phyloP scores from a whole-genome alignment of 1,140 invertebrate genomes.

The Charaxes varanes region DNA sequence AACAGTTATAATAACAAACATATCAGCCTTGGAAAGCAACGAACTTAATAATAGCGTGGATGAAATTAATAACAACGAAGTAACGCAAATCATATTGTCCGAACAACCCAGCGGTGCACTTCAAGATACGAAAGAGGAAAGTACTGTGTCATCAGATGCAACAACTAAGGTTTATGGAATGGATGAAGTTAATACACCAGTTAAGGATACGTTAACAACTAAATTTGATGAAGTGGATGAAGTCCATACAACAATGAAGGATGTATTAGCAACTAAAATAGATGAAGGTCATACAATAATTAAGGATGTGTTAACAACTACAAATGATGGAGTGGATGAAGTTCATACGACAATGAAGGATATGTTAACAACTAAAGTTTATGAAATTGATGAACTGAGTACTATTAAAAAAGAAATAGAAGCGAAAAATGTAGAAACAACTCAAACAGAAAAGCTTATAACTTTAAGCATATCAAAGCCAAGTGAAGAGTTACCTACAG shows the following conservation, averaged over 20 bases:
- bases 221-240: too few relatives aligned
- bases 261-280: too few relatives aligned
- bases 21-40: constrained; percentile 15
- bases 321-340: constrained; percentile 4
- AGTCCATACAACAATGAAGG: too few relatives aligned
- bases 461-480: constrained; percentile 28
- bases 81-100: constrained; percentile 15
- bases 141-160: constrained; percentile 1
- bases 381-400: constrained; percentile 4
- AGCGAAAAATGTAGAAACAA: neutral
- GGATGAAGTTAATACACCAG: constrained; percentile 8
- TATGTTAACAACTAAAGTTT: neutral
- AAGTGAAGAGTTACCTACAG: constrained; percentile 42
- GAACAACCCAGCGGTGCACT: constrained; percentile 8
- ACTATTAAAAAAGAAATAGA: constrained; percentile 6
- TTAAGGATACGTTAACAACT: too few relatives aligned
- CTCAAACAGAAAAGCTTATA: constrained; percentile 17
- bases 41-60: constrained; percentile 6
- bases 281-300: too few relatives aligned
- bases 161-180: constrained; percentile 1
- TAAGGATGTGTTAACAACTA: too few relatives aligned
- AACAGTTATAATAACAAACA: constrained; percentile 26
- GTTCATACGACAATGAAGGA: too few relatives aligned
- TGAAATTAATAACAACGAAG: constrained; percentile 4
- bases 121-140: constrained; percentile 11